Conservation (phyloP, 2,113 vertebrate species). For the Myodes glareolus region DNA sequence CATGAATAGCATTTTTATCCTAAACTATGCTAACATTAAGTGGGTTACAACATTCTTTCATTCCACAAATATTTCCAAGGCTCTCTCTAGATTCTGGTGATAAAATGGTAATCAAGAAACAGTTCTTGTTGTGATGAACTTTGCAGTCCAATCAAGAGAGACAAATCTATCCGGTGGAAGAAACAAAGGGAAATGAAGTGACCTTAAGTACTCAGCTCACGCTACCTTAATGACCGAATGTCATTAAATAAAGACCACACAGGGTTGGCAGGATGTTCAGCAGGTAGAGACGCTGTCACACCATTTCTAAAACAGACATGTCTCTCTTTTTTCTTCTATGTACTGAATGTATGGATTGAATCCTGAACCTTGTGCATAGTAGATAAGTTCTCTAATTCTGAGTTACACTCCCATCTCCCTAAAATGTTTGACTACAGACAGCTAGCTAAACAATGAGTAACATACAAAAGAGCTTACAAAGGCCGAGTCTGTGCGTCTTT, state of each 20-base stretch:
- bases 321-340: no score
- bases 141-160: background rate
- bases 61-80: background rate
- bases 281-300: background rate
- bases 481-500: conserved; percentile 97
- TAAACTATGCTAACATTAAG: background rate
- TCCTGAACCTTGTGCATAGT: background rate
- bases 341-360: background rate
- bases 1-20: background rate
- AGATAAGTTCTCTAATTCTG: background rate
- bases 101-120: background rate
- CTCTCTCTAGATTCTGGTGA: background rate
- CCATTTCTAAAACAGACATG: background rate
- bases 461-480: conserved; percentile 89
- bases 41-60: background rate
- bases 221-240: background rate
- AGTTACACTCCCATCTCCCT: background rate
- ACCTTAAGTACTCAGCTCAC: background rate
- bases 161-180: background rate
- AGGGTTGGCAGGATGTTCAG: background rate
- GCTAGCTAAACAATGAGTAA: conserved; percentile 15
- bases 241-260: background rate
- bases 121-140: background rate
- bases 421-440: background rate
- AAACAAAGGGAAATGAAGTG: background rate